Evolutionary conservation across 1,140 invertebrate genomes (phyloP), one percentile per base, ranked within the genome.

Genomic region (Caenorhabditis elegans): DNA sequence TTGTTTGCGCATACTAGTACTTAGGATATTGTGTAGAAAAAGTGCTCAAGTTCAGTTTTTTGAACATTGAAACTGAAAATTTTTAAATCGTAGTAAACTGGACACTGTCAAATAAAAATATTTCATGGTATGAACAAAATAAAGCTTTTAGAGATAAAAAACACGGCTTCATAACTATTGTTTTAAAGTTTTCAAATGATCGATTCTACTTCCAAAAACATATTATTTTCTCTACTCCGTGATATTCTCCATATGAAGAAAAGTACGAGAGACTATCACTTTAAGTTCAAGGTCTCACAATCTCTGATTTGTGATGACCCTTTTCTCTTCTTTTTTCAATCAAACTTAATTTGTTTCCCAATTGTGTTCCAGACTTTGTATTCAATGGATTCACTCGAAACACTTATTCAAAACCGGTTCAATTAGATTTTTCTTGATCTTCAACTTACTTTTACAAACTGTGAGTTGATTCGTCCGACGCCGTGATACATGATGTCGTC

Each of bases 401-500:
- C n/a, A n/a, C n/a, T n/a, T n/a, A n/a, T n/a, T n/a, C n/a, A 51
- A 55, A 53, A 78, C 34, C 22, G 47, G 43, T 77, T 47, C 46
- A 47, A 31, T 77, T 47, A 48, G 43, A 5, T 13, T 10, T n/a
- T 19, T 39, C 13, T 34, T n/a, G 47, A 51, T 46, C 39, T 19
- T 39, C 34, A 28, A 47, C 48, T 75, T 36, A 88, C 86, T 80
- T 88, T 82, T 24, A 60, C 80, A 78, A 88, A 87, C 39, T 82
- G 86, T n/a, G 86, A 85, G 77, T 86, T 85, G 26, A 83, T 77
- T 55, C 85, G 24, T 82, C 84, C 80, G 22, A 87, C 87, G 8
- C 86, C 86, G 47, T 81, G 31, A 19, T 86, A 76, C n/a, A 83
- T 79, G 36, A 77, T 65, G 53, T 87, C 82, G 19, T 79, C 53